Base-by-base conservation (phyloP, 2,113 vertebrate species). In the Sprattus sprattus region DNA sequence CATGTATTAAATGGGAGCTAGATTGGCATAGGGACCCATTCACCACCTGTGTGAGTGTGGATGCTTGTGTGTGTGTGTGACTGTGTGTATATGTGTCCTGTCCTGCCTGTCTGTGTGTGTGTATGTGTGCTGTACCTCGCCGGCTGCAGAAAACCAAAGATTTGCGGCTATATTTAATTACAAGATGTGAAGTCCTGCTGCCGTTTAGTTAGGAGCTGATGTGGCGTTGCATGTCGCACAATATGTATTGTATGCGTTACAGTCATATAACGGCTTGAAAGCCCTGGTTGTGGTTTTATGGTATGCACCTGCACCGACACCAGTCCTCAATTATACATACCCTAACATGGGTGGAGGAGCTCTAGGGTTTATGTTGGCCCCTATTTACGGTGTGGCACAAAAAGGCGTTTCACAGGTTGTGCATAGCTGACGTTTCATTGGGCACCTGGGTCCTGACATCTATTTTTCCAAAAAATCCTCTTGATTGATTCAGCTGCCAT, bases 241-340 rank as follows among this genome's bases (percentile, higher is more conserved):
- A 82, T 84, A 39, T 57, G 87, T 49, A 60, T 81, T 85, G 39
- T 82, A 87, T 44, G 82, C 86, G 84, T 39, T 87, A 83, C 25
- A 67, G 32, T 44, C 82, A 44, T 64, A 54, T 60, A 57, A 86
- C 83, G 54, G 82, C 85, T 86, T 87, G 83, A 85, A 78, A 88
- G 89, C 78, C 28, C 25, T 45, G 82, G 71, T 86, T 89, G 88
- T 88, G 89, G 85, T 86, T 89, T 89, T 89, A 89, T 85, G 87
- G 88, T 80, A 78, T 13, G 57, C 89, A 90, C 86, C 89, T 89
- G 89, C 81, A 81, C 15, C 39, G 71, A 45, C 82, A 87, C 75
- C 82, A 54, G 82, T 82, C 85, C 80, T 75, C 82, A 82, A 88
- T 88, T 85, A 88, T 71, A n/a, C 20, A 75, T 52, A 81, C 20